These are phyloP conservation scores for Ancistrus triradiatus DNA, from an alignment of 2,113 vertebrate species.

Conservation along the genomic window DNA sequence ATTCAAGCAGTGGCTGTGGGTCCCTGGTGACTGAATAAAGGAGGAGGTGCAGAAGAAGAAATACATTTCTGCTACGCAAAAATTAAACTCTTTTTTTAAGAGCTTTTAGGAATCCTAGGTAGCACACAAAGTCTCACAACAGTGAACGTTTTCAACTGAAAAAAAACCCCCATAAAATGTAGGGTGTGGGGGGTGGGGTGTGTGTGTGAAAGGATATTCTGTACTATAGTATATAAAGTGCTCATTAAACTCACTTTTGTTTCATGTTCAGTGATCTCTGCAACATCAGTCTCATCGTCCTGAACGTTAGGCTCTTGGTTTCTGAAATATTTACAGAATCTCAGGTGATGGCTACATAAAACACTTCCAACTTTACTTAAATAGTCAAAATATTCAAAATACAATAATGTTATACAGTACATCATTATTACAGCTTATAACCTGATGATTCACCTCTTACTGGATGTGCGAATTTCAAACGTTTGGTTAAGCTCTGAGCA, in stretches of 20 bases:
- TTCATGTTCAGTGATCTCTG: constrained; percentile 48
- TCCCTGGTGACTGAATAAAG: constrained; percentile 8
- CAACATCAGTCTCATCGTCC: constrained; percentile 32
- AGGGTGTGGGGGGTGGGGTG: too few relatives aligned
- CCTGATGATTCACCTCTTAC: constrained; percentile 27
- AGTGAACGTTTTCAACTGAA: background rate
- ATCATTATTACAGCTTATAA: background rate
- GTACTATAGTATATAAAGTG: too few relatives aligned
- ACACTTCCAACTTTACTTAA: background rate
- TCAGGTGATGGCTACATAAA: background rate
- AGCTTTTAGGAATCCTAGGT: background rate
- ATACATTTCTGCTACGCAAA: background rate
- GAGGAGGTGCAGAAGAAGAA: background rate
- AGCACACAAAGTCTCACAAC: background rate
- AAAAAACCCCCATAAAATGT: too few relatives aligned
- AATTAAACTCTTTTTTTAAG: background rate
- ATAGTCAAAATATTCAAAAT: background rate
- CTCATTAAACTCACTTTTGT: constrained; percentile 50
- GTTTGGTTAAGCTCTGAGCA: constrained; percentile 38
- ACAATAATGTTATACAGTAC: too few relatives aligned
- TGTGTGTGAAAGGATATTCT: background rate
- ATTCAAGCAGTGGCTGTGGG: constrained; percentile 30
- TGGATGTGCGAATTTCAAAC: constrained; percentile 40
- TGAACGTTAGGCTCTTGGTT: constrained; percentile 31
- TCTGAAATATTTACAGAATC: constrained; percentile 33